phyloP scores from a whole-genome alignment of 2,797 vertebrate genomes.

The Remorina albescens region DNA sequence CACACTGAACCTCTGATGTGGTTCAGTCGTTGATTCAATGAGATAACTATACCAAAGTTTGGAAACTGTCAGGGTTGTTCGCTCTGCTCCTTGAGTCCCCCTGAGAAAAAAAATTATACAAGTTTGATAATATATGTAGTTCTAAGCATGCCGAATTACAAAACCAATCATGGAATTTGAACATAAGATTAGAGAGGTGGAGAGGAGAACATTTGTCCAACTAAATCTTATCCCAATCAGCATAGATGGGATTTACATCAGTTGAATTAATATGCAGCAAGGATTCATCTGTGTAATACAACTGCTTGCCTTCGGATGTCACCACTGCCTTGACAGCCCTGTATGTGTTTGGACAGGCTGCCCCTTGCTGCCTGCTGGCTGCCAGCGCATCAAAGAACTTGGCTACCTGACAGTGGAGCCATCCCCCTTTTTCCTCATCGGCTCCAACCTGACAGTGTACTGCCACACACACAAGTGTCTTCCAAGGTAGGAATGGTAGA shows the following conservation, averaged over 20 bases:
- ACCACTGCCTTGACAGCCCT: background rate
- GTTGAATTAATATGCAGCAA: background rate
- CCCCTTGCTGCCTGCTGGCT: conserved; percentile 22
- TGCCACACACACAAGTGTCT: conserved; percentile 59
- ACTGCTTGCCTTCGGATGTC: background rate
- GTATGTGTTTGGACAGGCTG: conserved; percentile 30
- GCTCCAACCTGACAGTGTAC: conserved; percentile 78
- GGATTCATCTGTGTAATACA: background rate
- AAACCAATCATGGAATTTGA: background rate
- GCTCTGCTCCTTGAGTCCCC: background rate
- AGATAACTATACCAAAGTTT: background rate
- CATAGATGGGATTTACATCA: background rate
- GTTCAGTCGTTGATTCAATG: background rate
- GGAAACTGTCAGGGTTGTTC: conserved; percentile 6
- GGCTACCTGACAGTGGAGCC: conserved; percentile 75
- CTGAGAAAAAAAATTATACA: background rate
- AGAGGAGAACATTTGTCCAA: background rate
- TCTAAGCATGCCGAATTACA: background rate
- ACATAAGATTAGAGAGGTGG: too few species aligned
- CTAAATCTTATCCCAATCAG: background rate
- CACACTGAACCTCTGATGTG: background rate
- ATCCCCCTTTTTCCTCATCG: conserved; percentile 63
- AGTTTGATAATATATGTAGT: too few species aligned
- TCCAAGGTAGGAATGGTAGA: background rate
- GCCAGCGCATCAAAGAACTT: background rate